These are phyloP conservation scores for Polyergus mexicanus DNA, from an alignment of 1,140 invertebrate genomes.

Conservation along the genomic window DNA sequence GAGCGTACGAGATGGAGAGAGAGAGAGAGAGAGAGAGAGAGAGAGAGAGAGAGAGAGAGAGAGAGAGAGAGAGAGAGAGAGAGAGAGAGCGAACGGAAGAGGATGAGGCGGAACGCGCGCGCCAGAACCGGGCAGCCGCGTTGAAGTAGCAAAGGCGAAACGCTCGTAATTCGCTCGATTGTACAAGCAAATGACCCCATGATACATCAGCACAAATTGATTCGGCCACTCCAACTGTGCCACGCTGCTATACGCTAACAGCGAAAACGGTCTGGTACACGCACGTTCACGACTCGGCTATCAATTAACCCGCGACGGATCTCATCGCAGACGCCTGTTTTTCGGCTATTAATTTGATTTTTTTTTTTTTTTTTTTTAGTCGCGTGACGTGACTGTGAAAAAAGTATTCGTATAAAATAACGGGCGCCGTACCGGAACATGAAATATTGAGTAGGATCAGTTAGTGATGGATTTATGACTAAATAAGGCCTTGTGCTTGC, in stretches of 20 bases:
- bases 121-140: neutral
- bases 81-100: neutral
- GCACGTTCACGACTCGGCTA: slow-evolving; percentile 28
- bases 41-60: neutral
- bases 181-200: slow-evolving; percentile 70
- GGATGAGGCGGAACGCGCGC: slow-evolving; percentile 2
- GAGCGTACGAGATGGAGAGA: neutral
- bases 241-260: neutral
- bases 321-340: slow-evolving; percentile 45
- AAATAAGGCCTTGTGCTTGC: neutral
- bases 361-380: slow-evolving; percentile 31
- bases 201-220: slow-evolving; percentile 73
- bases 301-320: slow-evolving; percentile 59
- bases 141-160: slow-evolving; percentile 41
- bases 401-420: slow-evolving; percentile 19
- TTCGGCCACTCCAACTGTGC: slow-evolving; percentile 62
- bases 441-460: slow-evolving; percentile 36
- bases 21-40: slow-evolving; percentile 9
- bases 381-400: slow-evolving; percentile 4
- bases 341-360: slow-evolving; percentile 53
- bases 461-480: slow-evolving; percentile 31
- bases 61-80: slow-evolving; percentile 19
- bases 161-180: slow-evolving; percentile 65
- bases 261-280: slow-evolving; percentile 41
- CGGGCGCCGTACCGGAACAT: neutral